Evolutionary conservation across 1,140 invertebrate species (phyloP).

Genomic region (Penaeus vannamei): DNA sequence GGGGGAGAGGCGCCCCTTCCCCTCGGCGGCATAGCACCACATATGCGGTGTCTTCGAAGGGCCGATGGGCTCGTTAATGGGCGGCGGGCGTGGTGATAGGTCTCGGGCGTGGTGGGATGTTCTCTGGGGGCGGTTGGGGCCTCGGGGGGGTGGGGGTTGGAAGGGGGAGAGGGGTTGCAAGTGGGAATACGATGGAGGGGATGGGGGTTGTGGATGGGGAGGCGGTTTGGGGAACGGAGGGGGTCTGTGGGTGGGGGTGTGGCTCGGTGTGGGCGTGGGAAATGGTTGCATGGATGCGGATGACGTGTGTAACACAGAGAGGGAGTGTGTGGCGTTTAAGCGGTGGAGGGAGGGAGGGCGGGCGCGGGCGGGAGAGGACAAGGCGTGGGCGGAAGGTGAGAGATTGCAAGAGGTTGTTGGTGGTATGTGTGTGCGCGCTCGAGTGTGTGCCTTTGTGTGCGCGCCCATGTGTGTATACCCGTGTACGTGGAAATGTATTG

Average conservation of each 20-base stretch:
- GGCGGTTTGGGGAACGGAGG: neutral
- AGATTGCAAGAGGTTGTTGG: too few relatives aligned
- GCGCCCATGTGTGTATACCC: neutral
- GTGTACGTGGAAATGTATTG: neutral
- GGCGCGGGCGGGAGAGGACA: too few relatives aligned
- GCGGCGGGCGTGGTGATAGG: neutral
- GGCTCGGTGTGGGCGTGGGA: neutral
- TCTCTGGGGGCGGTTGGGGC: neutral
- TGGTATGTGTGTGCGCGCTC: neutral
- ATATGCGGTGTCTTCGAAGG: too few relatives aligned
- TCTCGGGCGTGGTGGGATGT: neutral
- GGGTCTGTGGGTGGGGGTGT: neutral
- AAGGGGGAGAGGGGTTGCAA: neutral
- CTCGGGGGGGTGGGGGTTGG: neutral
- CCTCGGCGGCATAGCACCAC: too few relatives aligned
- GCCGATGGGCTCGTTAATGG: too few relatives aligned
- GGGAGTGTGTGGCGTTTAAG: neutral
- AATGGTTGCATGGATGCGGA: neutral
- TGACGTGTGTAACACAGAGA: neutral
- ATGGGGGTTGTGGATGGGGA: neutral
- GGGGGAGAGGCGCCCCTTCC: neutral
- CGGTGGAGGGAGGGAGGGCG: too few relatives aligned
- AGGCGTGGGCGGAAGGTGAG: too few relatives aligned
- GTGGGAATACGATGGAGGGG: neutral
- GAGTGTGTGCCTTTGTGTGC: neutral